These are phyloP conservation scores for Hydropsyche betteni DNA, from an alignment of 2,888 invertebrate species.

Conservation along the genomic window DNA sequence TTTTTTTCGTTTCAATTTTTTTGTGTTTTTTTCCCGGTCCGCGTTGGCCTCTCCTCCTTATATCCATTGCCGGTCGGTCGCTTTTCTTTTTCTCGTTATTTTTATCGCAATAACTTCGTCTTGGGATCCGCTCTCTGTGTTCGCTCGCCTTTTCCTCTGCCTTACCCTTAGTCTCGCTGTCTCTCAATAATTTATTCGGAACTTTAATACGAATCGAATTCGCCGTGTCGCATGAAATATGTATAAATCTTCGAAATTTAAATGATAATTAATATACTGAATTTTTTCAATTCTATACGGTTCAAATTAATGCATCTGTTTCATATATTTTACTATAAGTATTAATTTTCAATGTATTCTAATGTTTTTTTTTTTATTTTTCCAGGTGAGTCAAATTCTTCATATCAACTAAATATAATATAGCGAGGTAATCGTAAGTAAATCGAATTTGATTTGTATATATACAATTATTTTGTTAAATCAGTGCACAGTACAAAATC, in stretches of 20 bases:
- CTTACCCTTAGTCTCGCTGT: not conserved
- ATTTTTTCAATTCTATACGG: too few species aligned
- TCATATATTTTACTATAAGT: not conserved
- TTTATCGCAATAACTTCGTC: constrained; percentile 49
- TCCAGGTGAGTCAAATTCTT: constrained; percentile 21
- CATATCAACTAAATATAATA: not conserved
- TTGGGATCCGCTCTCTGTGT: not conserved
- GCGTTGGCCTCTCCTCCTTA: not conserved
- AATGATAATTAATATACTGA: too few species aligned
- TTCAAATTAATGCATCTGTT: not conserved
- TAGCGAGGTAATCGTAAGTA: too few species aligned
- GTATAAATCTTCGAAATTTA: not conserved
- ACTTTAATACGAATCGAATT: constrained; percentile 28
- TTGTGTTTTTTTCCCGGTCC: constrained; percentile 19
- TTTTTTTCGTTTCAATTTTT: constrained; percentile 38
- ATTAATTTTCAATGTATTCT: not conserved
- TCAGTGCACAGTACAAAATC: too few species aligned
- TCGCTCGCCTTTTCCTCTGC: constrained; percentile 3
- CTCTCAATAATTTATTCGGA: constrained; percentile 27
- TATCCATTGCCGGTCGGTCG: not conserved
- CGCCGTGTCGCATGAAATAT: constrained; percentile 1
- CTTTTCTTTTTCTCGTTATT: constrained; percentile 43
- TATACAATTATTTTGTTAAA: too few species aligned
- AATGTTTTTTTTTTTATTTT: constrained; percentile 1
- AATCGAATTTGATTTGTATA: too few species aligned